Evolutionary conservation across 2,888 invertebrate species (phyloP).

Genomic region (Eristalinus sepulchralis): DNA sequence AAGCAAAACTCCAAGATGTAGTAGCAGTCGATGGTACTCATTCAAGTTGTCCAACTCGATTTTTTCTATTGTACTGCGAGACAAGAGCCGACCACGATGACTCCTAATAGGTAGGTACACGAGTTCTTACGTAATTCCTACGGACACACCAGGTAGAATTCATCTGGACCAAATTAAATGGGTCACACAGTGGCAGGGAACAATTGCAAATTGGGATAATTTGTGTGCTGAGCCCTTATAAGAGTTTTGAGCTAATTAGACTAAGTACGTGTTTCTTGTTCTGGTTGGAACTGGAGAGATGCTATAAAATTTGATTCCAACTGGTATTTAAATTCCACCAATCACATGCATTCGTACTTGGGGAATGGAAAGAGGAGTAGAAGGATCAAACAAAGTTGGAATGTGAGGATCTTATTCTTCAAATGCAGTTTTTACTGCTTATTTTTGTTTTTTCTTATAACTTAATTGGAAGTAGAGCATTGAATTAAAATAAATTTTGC

Average conservation of each 20-base stretch:
- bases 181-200: conserved; percentile 20
- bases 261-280: not conserved
- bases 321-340: not conserved
- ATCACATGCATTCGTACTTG: not conserved
- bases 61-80: conserved; percentile 19
- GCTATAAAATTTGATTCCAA: conserved; percentile 14
- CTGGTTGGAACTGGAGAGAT: conserved; percentile 17
- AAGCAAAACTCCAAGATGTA: conserved; percentile 6
- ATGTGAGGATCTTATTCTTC: no score
- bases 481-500: no score
- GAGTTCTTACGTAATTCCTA: conserved; percentile 10
- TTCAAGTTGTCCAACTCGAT: conserved; percentile 48
- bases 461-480: no score
- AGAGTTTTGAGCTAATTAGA: conserved; percentile 13
- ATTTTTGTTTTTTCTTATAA: no score
- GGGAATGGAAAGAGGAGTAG: no score
- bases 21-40: conserved; percentile 30
- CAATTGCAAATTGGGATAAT: conserved; percentile 31
- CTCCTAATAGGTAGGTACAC: not conserved
- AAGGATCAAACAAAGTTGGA: no score
- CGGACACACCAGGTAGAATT: conserved; percentile 18
- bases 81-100: not conserved
- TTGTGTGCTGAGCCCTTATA: not conserved
- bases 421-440: no score
- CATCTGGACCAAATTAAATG: conserved; percentile 3